Percentiles rank a stretch among this genome's conserved stretches.
phyloP scores from a whole-genome alignment of 2,888 invertebrate species.

The Leistus spinibarbis region DNA sequence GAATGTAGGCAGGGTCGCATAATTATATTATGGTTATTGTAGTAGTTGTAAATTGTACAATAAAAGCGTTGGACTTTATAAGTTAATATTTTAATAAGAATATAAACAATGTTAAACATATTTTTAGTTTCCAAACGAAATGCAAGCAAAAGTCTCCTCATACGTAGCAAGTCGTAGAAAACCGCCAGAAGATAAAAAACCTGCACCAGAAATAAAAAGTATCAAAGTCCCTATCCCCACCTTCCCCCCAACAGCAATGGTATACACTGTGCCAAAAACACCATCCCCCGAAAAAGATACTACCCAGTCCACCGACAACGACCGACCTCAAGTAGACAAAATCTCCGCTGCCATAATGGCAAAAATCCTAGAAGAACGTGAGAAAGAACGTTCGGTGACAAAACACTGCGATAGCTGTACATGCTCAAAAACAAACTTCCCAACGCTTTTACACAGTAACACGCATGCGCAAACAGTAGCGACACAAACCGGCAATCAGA shows the following conservation, averaged over 20 bases:
- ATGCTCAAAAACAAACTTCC: conserved; percentile 62
- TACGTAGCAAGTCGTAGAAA: conserved; percentile 71
- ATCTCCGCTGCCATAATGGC: conserved; percentile 90
- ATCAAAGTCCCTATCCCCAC: conserved; percentile 79
- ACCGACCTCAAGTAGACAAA: conserved; percentile 71
- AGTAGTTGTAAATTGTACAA: too few relatives aligned
- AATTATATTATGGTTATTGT: too few relatives aligned
- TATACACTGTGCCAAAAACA: conserved; percentile 65
- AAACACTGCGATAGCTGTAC: conserved; percentile 86
- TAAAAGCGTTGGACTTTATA: too few relatives aligned
- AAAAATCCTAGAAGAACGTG: conserved; percentile 86
- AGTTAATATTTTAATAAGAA: not conserved
- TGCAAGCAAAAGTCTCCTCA: conserved; percentile 86
- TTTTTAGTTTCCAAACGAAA: conserved; percentile 84
- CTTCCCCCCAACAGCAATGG: conserved; percentile 86
- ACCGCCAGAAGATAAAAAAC: conserved; percentile 57
- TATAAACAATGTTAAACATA: not conserved
- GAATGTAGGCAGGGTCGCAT: too few relatives aligned
- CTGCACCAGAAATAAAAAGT: conserved; percentile 62
- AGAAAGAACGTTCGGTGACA: conserved; percentile 75
- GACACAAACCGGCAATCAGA: conserved; percentile 68
- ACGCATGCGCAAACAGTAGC: conserved; percentile 63
- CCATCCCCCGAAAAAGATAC: conserved; percentile 52
- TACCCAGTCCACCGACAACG: conserved; percentile 63
- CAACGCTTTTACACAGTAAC: conserved; percentile 62